Base-by-base conservation (phyloP, 23 tunicate species). In the Diplosoma virens region DNA sequence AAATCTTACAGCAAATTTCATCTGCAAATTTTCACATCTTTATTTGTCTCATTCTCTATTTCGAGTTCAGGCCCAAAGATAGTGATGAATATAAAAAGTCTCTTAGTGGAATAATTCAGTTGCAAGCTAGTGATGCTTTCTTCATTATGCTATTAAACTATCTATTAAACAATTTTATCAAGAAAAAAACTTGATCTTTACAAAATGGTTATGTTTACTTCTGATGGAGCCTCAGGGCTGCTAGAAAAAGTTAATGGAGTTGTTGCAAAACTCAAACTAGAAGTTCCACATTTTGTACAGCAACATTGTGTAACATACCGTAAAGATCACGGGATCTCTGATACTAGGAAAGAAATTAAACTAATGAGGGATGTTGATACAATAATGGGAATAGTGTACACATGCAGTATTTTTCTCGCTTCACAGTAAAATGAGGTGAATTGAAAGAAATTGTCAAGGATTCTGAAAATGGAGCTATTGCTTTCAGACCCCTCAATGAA, bases 401-500 rank as follows among this genome's bases (percentile, higher is more conserved):
- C 65, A 58, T 22, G 14, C 26, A n/a, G n/a, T n/a, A n/a, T n/a
- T 58, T 23, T 58, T 41, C 65, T 58, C 24, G 65, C 6, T 58
- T 22, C 65, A 58, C 65, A n/a, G 65, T 23, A n/a, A 58, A 58
- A 23, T 11, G 21, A 23, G 65, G 20, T n/a, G 50, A 7, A 41
- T 41, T 41, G 50, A 58, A 58, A 58, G 65, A 11, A 23, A 20
- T 58, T n/a, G 65, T 23, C 6, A 11, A 58, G 65, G 26, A 6
- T 9, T 23, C 26, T 58, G 26, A 58, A n/a, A 23, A 58, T 20
- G 65, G n/a, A n/a, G 24, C 65, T 20, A 20, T 58, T 5, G 24
- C 65, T n/a, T 58, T 58, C 65, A 58, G 21, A 23, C 65, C 50
- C 50, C 50, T 41, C 50, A 41, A 41, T 41, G 14, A 41, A 41